phyloP scores from a whole-genome alignment of 2,113 vertebrate genomes.

The Uria lomvia region DNA sequence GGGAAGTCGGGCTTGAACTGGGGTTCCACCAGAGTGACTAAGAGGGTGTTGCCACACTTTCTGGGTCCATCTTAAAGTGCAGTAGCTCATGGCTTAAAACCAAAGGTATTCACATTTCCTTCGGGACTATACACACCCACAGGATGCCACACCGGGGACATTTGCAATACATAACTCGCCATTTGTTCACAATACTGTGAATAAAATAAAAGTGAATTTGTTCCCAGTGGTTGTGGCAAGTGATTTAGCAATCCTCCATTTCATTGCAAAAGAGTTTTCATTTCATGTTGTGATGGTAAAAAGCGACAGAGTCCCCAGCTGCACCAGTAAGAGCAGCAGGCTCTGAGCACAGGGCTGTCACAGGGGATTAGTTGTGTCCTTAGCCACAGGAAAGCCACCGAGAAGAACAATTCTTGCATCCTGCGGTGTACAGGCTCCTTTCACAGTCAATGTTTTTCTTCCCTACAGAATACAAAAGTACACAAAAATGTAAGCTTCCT shows the following conservation, averaged over 20 bases:
- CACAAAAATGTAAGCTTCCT: neutral
- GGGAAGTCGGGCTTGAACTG: neutral
- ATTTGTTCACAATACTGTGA: neutral
- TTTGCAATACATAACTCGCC: neutral
- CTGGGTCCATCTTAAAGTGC: neutral
- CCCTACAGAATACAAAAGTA: neutral
- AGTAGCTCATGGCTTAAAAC: neutral
- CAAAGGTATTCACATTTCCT: neutral
- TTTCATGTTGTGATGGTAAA: neutral
- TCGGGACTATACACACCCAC: neutral
- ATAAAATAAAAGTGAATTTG: neutral
- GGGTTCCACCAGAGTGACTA: neutral
- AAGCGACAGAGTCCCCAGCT: neutral
- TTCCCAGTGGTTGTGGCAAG: neutral
- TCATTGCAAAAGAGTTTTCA: neutral
- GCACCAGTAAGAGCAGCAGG: neutral
- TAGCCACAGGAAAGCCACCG: neutral
- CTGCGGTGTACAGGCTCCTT: neutral
- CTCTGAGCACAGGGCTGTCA: conserved; percentile 35
- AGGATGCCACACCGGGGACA: neutral
- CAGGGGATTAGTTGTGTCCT: conserved; percentile 13
- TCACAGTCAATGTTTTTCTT: neutral
- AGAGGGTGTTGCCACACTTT: neutral
- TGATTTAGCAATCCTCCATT: neutral
- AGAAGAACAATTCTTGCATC: neutral